Evolutionary conservation across 2,888 invertebrate genomes (phyloP).

Genomic region (Saturnia pavonia): DNA sequence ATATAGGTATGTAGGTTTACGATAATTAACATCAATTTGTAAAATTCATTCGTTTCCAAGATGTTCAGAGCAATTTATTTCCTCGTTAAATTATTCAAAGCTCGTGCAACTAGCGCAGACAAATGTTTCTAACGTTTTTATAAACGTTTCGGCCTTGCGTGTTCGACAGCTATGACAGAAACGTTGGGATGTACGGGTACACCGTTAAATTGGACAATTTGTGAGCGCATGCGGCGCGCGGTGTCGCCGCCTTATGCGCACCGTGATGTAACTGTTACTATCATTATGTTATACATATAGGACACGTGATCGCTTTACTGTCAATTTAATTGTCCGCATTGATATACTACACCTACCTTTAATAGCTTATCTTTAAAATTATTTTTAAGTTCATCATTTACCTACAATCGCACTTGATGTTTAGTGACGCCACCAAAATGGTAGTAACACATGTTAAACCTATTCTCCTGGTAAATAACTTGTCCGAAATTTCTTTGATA

Average conservation of each 20-base stretch:
- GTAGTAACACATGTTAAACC: too few relatives aligned
- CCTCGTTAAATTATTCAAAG: slow-evolving; percentile 10
- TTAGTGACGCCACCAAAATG: too few relatives aligned
- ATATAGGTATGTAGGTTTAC: slow-evolving; percentile 15
- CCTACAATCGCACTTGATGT: too few relatives aligned
- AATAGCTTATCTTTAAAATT: too few relatives aligned
- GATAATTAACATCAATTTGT: slow-evolving; percentile 18
- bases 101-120: slow-evolving; percentile 9
- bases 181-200: slow-evolving; percentile 40
- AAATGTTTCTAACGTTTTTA: slow-evolving; percentile 20
- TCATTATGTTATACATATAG: slow-evolving; percentile 69
- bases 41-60: slow-evolving; percentile 8
- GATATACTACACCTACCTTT: background rate
- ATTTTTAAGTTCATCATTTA: too few relatives aligned
- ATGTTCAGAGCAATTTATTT: slow-evolving; percentile 16
- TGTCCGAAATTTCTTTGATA: too few relatives aligned
- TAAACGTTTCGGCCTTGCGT: slow-evolving; percentile 19
- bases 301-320: slow-evolving; percentile 55
- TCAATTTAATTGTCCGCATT: slow-evolving; percentile 5
- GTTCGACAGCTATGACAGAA: slow-evolving; percentile 28
- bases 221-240: slow-evolving; percentile 59
- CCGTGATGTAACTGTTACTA: slow-evolving; percentile 68
- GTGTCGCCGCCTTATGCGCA: slow-evolving; percentile 58
- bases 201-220: slow-evolving; percentile 80
- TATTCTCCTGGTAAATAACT: too few relatives aligned